These are phyloP conservation scores for Gryon sp. DNA, from an alignment of 1,140 invertebrate species.

Conservation along the genomic window DNA sequence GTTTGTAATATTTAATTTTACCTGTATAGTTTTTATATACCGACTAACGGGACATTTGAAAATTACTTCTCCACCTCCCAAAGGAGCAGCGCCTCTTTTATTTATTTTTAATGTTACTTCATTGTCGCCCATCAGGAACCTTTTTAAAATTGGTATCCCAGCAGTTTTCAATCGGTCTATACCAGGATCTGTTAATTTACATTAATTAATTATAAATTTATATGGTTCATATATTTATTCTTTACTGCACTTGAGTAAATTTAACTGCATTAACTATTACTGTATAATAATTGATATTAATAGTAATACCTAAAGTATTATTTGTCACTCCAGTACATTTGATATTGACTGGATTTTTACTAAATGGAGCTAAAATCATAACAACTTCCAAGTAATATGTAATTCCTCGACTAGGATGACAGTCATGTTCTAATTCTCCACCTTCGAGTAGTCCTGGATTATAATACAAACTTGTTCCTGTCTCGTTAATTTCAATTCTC, in stretches of 20 bases:
- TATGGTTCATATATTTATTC: not conserved
- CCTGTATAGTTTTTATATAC: constrained; percentile 84
- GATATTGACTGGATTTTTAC: constrained; percentile 91
- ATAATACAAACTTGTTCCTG: constrained; percentile 93
- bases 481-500: constrained; percentile 93
- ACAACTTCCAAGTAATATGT: constrained; percentile 96
- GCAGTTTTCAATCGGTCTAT: constrained; percentile 92
- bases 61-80: constrained; percentile 93
- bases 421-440: constrained; percentile 92
- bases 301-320: constrained; percentile 82
- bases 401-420: constrained; percentile 89
- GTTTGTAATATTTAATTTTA: constrained; percentile 72
- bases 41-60: constrained; percentile 92
- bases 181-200: constrained; percentile 83
- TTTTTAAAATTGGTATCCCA: constrained; percentile 89
- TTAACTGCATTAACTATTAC: too few relatives aligned
- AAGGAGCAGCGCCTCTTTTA: constrained; percentile 90
- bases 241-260: too few relatives aligned
- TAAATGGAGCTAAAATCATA: constrained; percentile 95
- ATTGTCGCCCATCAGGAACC: constrained; percentile 93
- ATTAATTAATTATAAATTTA: not conserved
- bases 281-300: not conserved
- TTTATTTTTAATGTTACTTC: constrained; percentile 91
- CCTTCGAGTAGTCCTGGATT: constrained; percentile 94
- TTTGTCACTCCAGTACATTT: constrained; percentile 94